Conservation (phyloP, 2,888 invertebrate species). For the Argynnis bischoffii region DNA sequence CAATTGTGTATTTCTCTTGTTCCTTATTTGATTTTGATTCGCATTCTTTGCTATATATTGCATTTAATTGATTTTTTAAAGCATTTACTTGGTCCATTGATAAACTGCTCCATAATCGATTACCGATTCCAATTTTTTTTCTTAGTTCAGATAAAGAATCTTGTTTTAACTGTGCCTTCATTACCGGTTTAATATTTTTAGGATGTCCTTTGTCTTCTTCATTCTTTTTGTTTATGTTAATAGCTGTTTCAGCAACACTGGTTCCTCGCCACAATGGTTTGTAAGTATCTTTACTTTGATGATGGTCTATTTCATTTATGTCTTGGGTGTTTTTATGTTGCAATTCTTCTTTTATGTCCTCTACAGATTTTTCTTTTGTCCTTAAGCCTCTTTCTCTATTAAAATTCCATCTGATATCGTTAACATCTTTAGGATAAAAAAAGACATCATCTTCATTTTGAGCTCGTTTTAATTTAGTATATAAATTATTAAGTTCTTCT, state of each 20-base stretch:
- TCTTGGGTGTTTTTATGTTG: conserved; percentile 83
- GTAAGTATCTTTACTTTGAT: conserved; percentile 85
- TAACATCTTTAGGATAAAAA: conserved; percentile 89
- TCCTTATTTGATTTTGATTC: conserved; percentile 67
- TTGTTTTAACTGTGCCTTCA: conserved; percentile 52
- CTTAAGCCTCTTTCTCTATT: conserved; percentile 89
- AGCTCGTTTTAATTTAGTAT: conserved; percentile 88
- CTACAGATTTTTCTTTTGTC: conserved; percentile 93
- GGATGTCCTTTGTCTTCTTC: conserved; percentile 55
- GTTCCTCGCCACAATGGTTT: conserved; percentile 92
- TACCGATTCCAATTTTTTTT: conserved; percentile 85
- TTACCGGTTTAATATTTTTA: conserved; percentile 51
- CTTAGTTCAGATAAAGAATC: conserved; percentile 72
- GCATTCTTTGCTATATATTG: conserved; percentile 88
- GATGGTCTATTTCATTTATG: conserved; percentile 69
- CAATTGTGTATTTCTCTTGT: conserved; percentile 82
- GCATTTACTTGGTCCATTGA: conserved; percentile 92
- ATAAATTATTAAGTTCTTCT: conserved; percentile 89
- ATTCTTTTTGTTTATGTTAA: conserved; percentile 85
- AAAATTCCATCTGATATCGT: conserved; percentile 89
- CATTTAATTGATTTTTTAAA: conserved; percentile 89
- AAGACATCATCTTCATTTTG: conserved; percentile 93
- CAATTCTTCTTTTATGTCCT: conserved; percentile 91
- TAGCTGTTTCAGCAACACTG: conserved; percentile 91
- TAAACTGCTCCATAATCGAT: conserved; percentile 90